These are phyloP conservation scores for Burhinus oedicnemus DNA, from an alignment of 2,113 vertebrate species.

Conservation along the genomic window DNA sequence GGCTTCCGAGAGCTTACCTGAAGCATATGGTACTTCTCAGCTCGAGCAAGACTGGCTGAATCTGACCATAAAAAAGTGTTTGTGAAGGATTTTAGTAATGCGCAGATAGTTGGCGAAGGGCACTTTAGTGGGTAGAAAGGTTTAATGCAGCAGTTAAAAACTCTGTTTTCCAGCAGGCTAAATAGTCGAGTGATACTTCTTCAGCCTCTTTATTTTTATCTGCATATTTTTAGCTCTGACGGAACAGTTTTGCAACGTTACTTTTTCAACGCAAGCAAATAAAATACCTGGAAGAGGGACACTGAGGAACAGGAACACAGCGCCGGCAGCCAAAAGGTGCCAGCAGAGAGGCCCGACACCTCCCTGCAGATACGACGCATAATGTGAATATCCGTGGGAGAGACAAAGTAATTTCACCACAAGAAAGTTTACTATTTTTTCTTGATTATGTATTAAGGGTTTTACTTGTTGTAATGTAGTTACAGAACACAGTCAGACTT, in stretches of 20 bases:
- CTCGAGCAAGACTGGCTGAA: neutral
- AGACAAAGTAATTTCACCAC: neutral
- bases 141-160: neutral
- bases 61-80: neutral
- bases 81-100: neutral
- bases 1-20: slow-evolving; percentile 11
- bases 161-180: neutral
- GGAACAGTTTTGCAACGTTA: neutral
- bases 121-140: neutral
- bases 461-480: neutral
- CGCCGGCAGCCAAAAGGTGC: neutral
- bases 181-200: neutral
- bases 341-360: neutral
- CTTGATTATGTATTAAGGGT: neutral
- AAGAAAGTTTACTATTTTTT: neutral
- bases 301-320: neutral
- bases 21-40: slow-evolving; percentile 41
- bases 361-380: rapidly evolving
- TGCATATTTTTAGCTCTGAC: neutral
- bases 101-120: neutral
- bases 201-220: neutral
- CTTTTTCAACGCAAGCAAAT: neutral
- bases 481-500: neutral
- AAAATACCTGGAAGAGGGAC: neutral
- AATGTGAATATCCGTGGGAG: neutral